Percentiles rank a stretch among this genome's conserved stretches.
Conservation (phyloP, 2,888 invertebrate species). For the Autographa pulchrina region DNA sequence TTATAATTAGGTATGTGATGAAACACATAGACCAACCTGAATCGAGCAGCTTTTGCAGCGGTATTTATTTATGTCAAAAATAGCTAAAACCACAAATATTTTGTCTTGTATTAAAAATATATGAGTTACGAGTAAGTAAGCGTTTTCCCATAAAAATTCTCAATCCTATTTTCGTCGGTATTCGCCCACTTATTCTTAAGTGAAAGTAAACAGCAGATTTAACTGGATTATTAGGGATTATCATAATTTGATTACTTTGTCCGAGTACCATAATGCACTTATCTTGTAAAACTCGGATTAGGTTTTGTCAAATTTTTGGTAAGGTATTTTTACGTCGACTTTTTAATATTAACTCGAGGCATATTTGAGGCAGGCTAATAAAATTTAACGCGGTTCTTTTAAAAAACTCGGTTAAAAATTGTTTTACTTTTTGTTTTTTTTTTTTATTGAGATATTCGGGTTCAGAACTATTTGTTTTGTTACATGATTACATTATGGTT, state of each 20-base stretch:
- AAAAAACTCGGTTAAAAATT: too few species aligned
- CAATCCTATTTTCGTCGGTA: constrained; percentile 25
- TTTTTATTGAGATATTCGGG: too few species aligned
- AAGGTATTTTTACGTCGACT: background rate
- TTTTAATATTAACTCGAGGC: background rate
- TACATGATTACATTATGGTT: too few species aligned
- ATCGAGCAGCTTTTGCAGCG: too few species aligned
- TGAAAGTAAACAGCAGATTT: constrained; percentile 49
- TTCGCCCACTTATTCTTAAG: constrained; percentile 43
- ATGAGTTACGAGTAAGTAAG: constrained; percentile 33
- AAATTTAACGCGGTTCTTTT: too few species aligned
- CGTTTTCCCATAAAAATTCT: constrained; percentile 20
- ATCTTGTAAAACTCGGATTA: constrained; percentile 18
- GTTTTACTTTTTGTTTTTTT: too few species aligned
- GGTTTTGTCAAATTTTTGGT: constrained; percentile 3
- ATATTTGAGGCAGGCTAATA: background rate
- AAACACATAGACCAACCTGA: too few species aligned
- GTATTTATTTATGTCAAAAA: too few species aligned
- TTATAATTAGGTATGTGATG: too few species aligned
- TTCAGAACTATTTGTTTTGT: too few species aligned
- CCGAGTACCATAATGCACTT: constrained; percentile 30
- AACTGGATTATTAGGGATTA: constrained; percentile 43
- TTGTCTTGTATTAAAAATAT: background rate
- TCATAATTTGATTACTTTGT: constrained; percentile 38
- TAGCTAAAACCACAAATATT: too few species aligned